Evolutionary conservation across 1,140 invertebrate genomes (phyloP).

Genomic region (Calycopis cecrops): DNA sequence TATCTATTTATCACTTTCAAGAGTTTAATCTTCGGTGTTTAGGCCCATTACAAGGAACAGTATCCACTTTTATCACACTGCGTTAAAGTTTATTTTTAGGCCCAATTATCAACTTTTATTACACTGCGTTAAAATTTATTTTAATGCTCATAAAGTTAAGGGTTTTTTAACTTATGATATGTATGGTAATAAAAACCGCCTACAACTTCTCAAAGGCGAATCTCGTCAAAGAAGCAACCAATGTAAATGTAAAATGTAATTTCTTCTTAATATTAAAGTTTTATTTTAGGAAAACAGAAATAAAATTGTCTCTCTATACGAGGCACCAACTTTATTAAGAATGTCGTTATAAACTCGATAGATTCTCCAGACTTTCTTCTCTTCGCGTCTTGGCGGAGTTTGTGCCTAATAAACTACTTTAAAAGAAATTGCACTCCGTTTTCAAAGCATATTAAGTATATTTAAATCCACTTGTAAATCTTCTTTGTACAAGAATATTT

Average conservation of each 20-base stretch:
- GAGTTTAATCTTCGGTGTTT: too few relatives aligned
- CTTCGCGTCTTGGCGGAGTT: background rate
- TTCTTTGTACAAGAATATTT: too few relatives aligned
- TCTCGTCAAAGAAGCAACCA: background rate
- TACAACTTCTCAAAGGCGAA: background rate
- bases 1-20: too few relatives aligned
- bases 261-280: background rate
- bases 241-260: background rate
- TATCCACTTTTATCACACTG: too few relatives aligned
- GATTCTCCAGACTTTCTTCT: background rate
- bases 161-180: too few relatives aligned
- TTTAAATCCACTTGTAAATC: background rate
- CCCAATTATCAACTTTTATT: too few relatives aligned
- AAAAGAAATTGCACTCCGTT: background rate
- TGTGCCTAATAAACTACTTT: constrained; percentile 3
- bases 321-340: constrained; percentile 3
- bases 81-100: too few relatives aligned
- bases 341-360: constrained; percentile 5
- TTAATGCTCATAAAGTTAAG: too few relatives aligned
- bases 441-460: constrained; percentile 1
- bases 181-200: background rate
- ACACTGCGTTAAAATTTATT: too few relatives aligned
- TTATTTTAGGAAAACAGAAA: background rate
- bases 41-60: too few relatives aligned
- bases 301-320: background rate